Evolutionary conservation across 2,888 invertebrate genomes (phyloP).

Genomic region (Philereme vetulata): DNA sequence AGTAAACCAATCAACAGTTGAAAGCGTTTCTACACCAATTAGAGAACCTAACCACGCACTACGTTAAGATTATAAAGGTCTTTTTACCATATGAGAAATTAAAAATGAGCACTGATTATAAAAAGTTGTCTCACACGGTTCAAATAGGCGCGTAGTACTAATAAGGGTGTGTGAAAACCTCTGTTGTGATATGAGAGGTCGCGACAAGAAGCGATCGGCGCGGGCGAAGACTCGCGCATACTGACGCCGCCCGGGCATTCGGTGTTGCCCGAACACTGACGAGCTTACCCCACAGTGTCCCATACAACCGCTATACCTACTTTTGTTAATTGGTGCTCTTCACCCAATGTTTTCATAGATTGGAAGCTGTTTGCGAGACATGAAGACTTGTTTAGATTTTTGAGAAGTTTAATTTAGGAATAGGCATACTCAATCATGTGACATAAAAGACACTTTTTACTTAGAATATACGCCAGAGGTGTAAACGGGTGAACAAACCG

Average conservation of each 20-base stretch:
- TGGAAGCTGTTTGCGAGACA: background rate
- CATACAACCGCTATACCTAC: constrained; percentile 25
- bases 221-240: constrained; percentile 73
- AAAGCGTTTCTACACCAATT: constrained; percentile 11
- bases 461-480: too few species aligned
- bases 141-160: constrained; percentile 51
- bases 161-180: constrained; percentile 49
- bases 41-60: constrained; percentile 10
- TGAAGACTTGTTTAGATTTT: background rate
- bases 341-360: constrained; percentile 15
- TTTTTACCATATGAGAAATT: constrained; percentile 20
- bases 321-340: constrained; percentile 6
- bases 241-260: constrained; percentile 76
- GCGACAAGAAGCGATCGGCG: constrained; percentile 61
- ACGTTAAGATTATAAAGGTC: constrained; percentile 6
- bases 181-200: constrained; percentile 44
- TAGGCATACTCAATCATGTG: too few species aligned
- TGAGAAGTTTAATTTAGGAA: too few species aligned
- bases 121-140: constrained; percentile 36
- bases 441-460: too few species aligned
- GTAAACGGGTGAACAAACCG: too few species aligned
- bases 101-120: constrained; percentile 13
- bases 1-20: constrained; percentile 25
- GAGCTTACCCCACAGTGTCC: constrained; percentile 53
- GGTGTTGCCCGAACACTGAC: constrained; percentile 58